Conservation (phyloP, 2,888 invertebrate genomes). For the Melanotus villosus region DNA sequence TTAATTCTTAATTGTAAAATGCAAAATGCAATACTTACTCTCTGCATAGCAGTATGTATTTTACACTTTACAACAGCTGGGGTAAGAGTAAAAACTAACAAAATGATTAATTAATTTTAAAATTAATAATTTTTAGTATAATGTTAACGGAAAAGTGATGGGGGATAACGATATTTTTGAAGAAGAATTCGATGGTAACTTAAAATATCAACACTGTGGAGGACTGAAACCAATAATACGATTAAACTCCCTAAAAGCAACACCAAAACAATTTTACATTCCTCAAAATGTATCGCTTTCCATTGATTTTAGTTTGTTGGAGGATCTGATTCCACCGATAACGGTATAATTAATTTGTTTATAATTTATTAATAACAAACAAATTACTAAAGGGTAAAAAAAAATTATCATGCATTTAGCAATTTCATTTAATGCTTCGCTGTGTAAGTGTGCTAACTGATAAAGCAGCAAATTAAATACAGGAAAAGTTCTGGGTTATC, state of each 20-base stretch:
- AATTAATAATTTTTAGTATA: slow-evolving; percentile 16
- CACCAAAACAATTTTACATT: slow-evolving; percentile 16
- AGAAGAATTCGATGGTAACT: slow-evolving; percentile 18
- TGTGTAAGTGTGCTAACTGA: too few relatives aligned
- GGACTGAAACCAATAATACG: neutral
- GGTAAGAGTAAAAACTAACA: neutral
- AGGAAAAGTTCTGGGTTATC: too few relatives aligned
- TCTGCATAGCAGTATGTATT: neutral
- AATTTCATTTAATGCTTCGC: too few relatives aligned
- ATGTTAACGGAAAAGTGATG: neutral
- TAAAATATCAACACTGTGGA: slow-evolving; percentile 5
- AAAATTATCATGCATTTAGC: too few relatives aligned
- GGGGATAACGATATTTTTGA: slow-evolving; percentile 12
- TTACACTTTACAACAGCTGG: neutral
- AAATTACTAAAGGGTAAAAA: too few relatives aligned
- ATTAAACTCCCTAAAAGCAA: neutral
- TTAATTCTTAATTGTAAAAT: neutral
- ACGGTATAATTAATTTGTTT: neutral
- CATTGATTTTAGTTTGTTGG: slow-evolving; percentile 2
- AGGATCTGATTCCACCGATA: slow-evolving; percentile 17
- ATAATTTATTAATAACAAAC: too few relatives aligned
- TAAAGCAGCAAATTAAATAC: too few relatives aligned
- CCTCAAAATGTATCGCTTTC: slow-evolving; percentile 20
- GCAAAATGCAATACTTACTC: neutral
- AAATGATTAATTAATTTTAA: neutral